Percentiles rank a stretch among this genome's conserved stretches.
phyloP scores from a whole-genome alignment of 2,888 invertebrate genomes.

The Oeneis ivallda region DNA sequence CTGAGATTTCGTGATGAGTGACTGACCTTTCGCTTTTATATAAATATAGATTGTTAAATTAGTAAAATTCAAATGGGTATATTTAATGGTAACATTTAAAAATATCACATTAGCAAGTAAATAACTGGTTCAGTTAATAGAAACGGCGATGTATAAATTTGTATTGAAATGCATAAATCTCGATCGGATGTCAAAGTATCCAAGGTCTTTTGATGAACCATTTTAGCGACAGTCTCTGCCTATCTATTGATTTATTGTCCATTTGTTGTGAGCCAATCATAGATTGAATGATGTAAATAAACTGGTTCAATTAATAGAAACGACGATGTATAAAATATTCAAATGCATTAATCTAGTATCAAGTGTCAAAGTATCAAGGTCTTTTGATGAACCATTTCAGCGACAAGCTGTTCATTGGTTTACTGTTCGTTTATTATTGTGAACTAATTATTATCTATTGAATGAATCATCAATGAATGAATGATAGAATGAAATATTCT shows the following conservation, averaged over 20 bases:
- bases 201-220: background rate
- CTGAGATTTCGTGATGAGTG: no score
- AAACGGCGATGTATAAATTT: background rate
- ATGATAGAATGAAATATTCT: no score
- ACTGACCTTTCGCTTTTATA: no score
- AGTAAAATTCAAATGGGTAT: background rate
- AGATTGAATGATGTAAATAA: slow-evolving; percentile 10
- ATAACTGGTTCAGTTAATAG: slow-evolving; percentile 20
- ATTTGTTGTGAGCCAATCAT: no score
- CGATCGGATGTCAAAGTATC: background rate
- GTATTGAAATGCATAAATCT: slow-evolving; percentile 12
- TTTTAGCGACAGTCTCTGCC: background rate
- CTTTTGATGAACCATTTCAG: background rate
- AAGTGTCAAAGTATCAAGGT: background rate
- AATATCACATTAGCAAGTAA: slow-evolving; percentile 20
- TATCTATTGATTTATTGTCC: no score
- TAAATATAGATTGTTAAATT: no score
- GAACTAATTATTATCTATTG: no score
- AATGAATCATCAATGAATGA: no score
- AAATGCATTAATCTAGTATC: slow-evolving; percentile 11
- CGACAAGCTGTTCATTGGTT: no score
- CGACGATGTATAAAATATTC: background rate
- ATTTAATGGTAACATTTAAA: background rate
- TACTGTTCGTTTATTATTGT: no score
- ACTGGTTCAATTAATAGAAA: slow-evolving; percentile 16